These are phyloP conservation scores for Himalopsyche anomala DNA, from an alignment of 2,888 invertebrate genomes.

Conservation along the genomic window DNA sequence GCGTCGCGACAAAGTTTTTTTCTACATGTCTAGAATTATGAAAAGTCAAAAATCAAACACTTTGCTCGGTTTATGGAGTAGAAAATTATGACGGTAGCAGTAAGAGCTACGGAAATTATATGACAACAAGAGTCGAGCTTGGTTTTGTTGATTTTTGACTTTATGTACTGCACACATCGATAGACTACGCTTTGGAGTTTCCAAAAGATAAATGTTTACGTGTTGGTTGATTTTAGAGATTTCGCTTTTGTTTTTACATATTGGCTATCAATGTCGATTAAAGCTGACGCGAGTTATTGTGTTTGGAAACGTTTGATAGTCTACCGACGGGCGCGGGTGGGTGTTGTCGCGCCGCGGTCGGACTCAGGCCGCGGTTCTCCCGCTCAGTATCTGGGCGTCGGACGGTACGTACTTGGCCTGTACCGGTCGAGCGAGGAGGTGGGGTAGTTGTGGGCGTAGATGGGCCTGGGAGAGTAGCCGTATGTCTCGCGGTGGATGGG, in stretches of 20 bases:
- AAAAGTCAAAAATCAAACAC: not conserved
- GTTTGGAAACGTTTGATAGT: constrained; percentile 38
- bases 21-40: not conserved
- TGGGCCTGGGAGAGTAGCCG: constrained; percentile 91
- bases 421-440: constrained; percentile 82
- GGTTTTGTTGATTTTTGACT: not conserved
- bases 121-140: not conserved
- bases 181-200: constrained; percentile 1
- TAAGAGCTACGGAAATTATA: not conserved
- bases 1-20: constrained; percentile 4
- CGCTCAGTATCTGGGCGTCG: constrained; percentile 64
- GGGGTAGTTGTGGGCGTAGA: constrained; percentile 91
- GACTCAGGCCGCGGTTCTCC: constrained; percentile 33
- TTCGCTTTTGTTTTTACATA: not conserved
- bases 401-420: constrained; percentile 89
- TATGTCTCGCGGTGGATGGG: constrained; percentile 93
- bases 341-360: constrained; percentile 14
- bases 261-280: not conserved
- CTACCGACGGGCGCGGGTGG: constrained; percentile 2
- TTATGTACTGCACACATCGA: not conserved
- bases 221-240: not conserved
- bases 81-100: not conserved
- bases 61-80: not conserved
- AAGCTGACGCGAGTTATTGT: constrained; percentile 3
- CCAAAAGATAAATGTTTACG: not conserved